Evolutionary conservation across 2,113 vertebrate genomes (phyloP).

Genomic region (Theropithecus gelada): DNA sequence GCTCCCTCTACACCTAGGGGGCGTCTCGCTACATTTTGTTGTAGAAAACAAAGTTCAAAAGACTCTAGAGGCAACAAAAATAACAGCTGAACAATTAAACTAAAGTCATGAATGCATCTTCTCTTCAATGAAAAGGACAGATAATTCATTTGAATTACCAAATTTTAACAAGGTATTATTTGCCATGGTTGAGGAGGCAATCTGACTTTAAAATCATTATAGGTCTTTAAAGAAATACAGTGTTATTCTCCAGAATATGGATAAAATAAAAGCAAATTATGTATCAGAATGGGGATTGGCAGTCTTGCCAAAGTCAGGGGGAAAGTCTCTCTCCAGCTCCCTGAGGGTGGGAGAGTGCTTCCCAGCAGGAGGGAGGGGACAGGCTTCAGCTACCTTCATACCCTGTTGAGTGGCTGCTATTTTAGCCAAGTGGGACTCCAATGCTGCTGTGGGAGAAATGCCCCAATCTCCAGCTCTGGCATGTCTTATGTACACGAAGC

Average conservation of each 20-base stretch:
- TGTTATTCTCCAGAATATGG: neutral
- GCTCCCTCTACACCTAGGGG: neutral
- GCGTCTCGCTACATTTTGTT: neutral
- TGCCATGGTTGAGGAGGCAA: neutral
- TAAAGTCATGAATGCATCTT: neutral
- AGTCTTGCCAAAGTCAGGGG: neutral
- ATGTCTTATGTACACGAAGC: too few species aligned
- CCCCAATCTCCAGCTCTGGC: neutral
- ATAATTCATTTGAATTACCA: neutral
- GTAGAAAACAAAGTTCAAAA: neutral
- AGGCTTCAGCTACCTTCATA: neutral
- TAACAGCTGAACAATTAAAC: neutral
- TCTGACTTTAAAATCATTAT: slow-evolving; percentile 30
- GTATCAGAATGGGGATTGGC: neutral
- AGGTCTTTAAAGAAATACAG: slow-evolving; percentile 28
- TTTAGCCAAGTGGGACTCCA: neutral
- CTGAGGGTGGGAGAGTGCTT: neutral
- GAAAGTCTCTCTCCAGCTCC: neutral
- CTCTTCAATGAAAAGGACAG: neutral
- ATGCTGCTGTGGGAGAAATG: neutral
- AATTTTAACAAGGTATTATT: slow-evolving; percentile 19
- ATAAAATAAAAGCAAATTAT: neutral
- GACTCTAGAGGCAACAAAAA: neutral
- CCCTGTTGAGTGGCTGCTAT: neutral
- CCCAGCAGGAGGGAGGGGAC: neutral